Conservation (phyloP, 2,888 invertebrate species). For the Euproctis similis region DNA sequence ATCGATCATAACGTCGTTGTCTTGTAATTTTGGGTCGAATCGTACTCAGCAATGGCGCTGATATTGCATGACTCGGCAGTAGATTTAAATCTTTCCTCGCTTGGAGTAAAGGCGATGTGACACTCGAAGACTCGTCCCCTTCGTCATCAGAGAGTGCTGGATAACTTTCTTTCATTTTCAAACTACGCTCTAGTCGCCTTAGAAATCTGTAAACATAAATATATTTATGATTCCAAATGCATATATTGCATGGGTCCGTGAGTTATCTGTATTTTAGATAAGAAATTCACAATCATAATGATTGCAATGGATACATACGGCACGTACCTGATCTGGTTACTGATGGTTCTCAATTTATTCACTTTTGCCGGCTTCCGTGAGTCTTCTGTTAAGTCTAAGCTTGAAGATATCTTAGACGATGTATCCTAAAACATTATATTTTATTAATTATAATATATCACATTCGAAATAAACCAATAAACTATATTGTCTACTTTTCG, state of each 20-base stretch:
- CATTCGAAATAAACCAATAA: no score
- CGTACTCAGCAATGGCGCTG: constrained; percentile 63
- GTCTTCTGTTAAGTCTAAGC: constrained; percentile 73
- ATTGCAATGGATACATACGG: constrained; percentile 1
- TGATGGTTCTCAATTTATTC: constrained; percentile 81
- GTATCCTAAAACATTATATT: constrained; percentile 61
- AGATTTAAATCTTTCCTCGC: constrained; percentile 53
- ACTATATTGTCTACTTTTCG: no score
- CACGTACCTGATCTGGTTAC: constrained; percentile 83
- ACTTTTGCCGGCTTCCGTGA: constrained; percentile 77
- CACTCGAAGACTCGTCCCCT: constrained; percentile 77
- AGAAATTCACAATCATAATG: no score
- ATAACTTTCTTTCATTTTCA: constrained; percentile 79
- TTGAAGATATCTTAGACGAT: constrained; percentile 77
- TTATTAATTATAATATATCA: neutral
- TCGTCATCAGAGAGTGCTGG: constrained; percentile 77
- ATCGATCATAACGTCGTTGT: constrained; percentile 62
- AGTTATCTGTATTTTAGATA: neutral
- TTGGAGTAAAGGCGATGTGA: constrained; percentile 78
- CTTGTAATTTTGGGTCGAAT: constrained; percentile 64
- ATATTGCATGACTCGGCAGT: constrained; percentile 57
- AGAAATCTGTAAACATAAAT: constrained; percentile 75
- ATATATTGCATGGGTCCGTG: neutral
- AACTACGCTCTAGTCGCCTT: constrained; percentile 81
- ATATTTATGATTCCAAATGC: neutral